Evolutionary conservation across 2,888 invertebrate species (phyloP).

Genomic region (Phytoseiulus persimilis): DNA sequence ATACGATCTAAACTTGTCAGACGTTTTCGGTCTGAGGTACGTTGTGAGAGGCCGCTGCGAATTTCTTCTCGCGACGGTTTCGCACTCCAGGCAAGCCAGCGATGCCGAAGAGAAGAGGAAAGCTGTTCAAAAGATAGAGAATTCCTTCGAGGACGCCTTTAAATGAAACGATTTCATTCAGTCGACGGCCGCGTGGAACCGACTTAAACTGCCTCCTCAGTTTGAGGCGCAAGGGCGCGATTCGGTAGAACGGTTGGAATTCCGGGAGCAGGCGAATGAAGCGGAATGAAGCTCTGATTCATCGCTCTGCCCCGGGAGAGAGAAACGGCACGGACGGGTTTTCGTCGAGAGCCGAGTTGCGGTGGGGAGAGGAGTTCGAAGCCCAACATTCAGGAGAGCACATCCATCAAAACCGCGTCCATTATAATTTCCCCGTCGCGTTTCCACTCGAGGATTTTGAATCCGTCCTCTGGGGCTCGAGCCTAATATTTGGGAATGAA

Average conservation of each 20-base stretch:
- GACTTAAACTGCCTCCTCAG: background rate
- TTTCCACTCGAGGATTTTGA: background rate
- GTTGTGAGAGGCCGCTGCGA: too few relatives aligned
- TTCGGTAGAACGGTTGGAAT: background rate
- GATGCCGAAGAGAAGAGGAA: background rate
- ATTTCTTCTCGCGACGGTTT: too few relatives aligned
- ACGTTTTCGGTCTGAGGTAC: too few relatives aligned
- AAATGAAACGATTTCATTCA: background rate
- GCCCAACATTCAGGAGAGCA: background rate
- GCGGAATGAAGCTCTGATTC: background rate
- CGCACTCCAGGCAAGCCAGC: too few relatives aligned
- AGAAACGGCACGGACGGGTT: background rate
- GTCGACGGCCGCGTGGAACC: background rate
- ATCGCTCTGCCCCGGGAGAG: background rate
- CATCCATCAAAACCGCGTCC: background rate
- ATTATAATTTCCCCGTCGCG: background rate
- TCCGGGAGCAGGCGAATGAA: background rate
- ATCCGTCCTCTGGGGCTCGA: background rate
- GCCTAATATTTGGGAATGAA: too few relatives aligned
- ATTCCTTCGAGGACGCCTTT: background rate
- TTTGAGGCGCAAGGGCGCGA: background rate
- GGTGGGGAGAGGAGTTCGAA: background rate
- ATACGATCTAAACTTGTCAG: too few relatives aligned
- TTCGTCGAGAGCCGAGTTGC: background rate
- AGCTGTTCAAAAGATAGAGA: background rate